Conservation (phyloP, 2,113 vertebrate species). For the mouse (Mus musculus) region DNA sequence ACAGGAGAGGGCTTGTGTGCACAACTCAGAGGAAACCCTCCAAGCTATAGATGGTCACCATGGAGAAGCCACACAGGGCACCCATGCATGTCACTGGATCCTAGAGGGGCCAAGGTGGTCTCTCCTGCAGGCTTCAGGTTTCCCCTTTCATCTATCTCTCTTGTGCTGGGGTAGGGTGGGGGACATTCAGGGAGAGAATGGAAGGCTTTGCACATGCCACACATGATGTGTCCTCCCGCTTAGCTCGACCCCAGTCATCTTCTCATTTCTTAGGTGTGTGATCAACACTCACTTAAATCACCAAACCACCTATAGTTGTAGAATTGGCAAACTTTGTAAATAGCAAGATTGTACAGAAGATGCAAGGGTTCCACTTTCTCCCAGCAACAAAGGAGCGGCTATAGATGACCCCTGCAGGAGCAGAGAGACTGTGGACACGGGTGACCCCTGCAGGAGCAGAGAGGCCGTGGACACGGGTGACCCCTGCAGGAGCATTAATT, state of each 20-base stretch:
- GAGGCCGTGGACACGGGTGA: rapidly evolving
- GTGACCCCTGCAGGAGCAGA: rapidly evolving
- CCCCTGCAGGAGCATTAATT: rapidly evolving
- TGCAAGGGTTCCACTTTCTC: neutral
- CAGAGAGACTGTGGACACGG: neutral
- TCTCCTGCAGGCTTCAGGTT: neutral
- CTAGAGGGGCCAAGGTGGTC: neutral
- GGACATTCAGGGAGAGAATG: neutral
- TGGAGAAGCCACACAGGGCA: neutral
- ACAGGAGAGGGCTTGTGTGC: neutral
- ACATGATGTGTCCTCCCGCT: neutral
- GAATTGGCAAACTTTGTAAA: neutral
- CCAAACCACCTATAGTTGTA: neutral
- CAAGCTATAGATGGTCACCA: rapidly evolving
- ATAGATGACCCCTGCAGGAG: rapidly evolving
- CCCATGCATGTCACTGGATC: neutral
- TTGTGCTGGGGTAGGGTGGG: neutral
- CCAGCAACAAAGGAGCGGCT: neutral
- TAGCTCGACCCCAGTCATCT: neutral
- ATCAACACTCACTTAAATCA: neutral
- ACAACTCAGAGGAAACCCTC: neutral
- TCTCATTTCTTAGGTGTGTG: neutral
- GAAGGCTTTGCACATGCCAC: neutral
- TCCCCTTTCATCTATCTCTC: neutral
- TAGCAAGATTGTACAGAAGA: neutral